Base-by-base conservation (phyloP, 2,797 vertebrate species). In the Coranthus polyacanthus region DNA sequence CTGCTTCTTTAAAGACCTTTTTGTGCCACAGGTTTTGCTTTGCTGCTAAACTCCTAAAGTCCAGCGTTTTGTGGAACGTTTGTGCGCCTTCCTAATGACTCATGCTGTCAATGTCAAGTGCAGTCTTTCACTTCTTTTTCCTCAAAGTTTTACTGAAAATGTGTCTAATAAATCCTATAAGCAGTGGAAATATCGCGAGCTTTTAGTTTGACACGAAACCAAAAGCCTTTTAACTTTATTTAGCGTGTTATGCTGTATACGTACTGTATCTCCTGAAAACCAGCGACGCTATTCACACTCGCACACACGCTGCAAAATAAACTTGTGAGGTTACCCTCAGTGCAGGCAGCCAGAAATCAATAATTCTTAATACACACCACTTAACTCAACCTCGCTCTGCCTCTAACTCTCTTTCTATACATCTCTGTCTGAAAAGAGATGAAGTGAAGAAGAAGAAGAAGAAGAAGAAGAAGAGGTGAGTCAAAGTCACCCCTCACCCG, bases 281-380 rank as follows among this genome's bases (percentile, higher is more conserved):
- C 45, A 21, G 73, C 47, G 47, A 69, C 67, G 32, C 47, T 15
- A 8, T 79, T 84, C 81, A 47, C 75, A 80, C 68, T 67, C 65
- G n/a, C n/a, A n/a, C n/a, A 17, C 66, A 57, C 50, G 68, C 61
- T 55, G 75, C 62, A 69, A 75, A 79, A 72, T 72, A 60, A 80
- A 85, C 57, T 43, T 67, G 83, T 52, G 83, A 85, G 82, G 84
- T 88, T 77, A 83, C 37, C 44, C 63, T 77, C 47, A 12, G 81
- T 78, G 78, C 74, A 82, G 64, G 69, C 67, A 65, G 75, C 51
- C 49, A 72, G 52, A 68, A 83, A 88, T 89, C 89, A 84, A 90
- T 89, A 86, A 60, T 60, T 76, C 70, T 82, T 80, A 85, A 85
- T 71, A 64, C 73, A 77, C 20, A 63, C 69, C 85, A 83, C 82